Conservation (phyloP, 2,113 vertebrate species). For the Pomatostomus ruficeps region DNA sequence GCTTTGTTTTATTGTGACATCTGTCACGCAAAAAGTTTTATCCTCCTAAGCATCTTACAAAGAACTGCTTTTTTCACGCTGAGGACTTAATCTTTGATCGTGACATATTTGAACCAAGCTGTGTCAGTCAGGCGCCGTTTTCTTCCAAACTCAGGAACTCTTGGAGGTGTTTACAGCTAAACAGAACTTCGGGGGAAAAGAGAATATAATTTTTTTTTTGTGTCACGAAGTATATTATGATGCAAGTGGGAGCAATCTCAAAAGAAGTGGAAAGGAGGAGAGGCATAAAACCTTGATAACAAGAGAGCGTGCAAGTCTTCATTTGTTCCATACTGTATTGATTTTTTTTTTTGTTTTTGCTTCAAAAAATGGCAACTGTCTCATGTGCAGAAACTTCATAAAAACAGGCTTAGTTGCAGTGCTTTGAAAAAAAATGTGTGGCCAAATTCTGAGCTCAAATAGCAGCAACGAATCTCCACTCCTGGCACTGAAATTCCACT, state of each 20-base stretch:
- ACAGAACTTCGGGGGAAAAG: not conserved
- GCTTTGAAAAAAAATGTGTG: not conserved
- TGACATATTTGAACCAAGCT: not conserved
- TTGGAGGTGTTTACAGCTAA: constrained; percentile 21
- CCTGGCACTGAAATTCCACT: not conserved
- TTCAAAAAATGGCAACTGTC: not conserved
- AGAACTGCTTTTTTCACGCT: not conserved
- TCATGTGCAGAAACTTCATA: not conserved
- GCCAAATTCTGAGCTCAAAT: not conserved
- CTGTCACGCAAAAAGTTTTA: constrained; percentile 34
- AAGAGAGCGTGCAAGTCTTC: not conserved
- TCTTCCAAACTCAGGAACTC: not conserved
- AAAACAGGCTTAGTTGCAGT: not conserved
- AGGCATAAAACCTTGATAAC: not conserved
- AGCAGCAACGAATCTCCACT: not conserved
- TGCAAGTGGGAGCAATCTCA: constrained; percentile 11
- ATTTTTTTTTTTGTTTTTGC: not conserved
- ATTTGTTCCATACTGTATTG: not conserved
- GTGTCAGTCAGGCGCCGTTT: not conserved
- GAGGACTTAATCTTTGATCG: constrained; percentile 32
- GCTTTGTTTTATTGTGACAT: constrained; percentile 52
- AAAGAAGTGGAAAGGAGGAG: not conserved
- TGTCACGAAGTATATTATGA: not conserved
- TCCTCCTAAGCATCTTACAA: constrained; percentile 28
- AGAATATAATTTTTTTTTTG: not conserved